Conservation (phyloP, 1,140 invertebrate species). For the Diachasmimorpha longicaudata region DNA sequence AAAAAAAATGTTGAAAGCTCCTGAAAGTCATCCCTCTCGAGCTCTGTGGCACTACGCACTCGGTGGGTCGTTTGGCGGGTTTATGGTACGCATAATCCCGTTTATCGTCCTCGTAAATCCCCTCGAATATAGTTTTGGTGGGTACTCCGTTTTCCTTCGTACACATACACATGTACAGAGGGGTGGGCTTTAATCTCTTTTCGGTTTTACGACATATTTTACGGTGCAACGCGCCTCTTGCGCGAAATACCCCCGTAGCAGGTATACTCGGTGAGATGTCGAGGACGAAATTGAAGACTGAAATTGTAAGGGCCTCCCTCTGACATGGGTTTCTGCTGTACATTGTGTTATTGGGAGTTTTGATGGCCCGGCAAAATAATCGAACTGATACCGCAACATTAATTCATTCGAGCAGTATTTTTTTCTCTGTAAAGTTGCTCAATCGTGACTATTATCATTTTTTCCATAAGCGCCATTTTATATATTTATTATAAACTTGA, state of each 20-base stretch:
- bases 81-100: conserved; percentile 51
- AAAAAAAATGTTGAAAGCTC: neutral
- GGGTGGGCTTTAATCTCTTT: conserved; percentile 47
- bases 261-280: neutral
- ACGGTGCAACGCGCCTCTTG: conserved; percentile 37
- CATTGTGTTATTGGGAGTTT: neutral
- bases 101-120: conserved; percentile 57
- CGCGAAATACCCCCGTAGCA: conserved; percentile 30
- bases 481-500: too few species aligned
- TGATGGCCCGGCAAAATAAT: neutral
- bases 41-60: conserved; percentile 27
- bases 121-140: conserved; percentile 43
- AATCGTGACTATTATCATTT: too few species aligned
- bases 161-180: conserved; percentile 31
- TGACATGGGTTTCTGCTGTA: neutral
- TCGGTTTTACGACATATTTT: conserved; percentile 52
- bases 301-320: neutral
- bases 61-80: conserved; percentile 47
- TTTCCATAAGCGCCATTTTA: too few species aligned
- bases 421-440: too few species aligned
- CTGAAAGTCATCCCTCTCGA: neutral
- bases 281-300: conserved; percentile 16
- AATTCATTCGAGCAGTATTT: neutral
- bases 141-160: conserved; percentile 10
- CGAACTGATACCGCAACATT: neutral